phyloP scores from a whole-genome alignment of 2,113 vertebrate genomes.

The Abramis brama region DNA sequence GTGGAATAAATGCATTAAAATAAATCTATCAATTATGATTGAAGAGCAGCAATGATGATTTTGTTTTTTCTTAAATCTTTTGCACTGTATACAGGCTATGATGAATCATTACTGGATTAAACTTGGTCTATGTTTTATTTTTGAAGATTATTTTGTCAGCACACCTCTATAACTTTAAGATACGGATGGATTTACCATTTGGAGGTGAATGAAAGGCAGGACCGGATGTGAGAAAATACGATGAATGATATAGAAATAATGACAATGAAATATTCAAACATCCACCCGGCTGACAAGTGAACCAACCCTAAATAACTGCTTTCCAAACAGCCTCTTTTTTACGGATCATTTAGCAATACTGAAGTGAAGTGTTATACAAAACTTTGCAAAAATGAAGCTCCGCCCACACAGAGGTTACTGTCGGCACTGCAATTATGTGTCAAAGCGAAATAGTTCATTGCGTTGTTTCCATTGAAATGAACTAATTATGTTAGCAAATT shows the following conservation, averaged over 20 bases:
- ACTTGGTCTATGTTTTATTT: background rate
- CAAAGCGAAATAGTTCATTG: background rate
- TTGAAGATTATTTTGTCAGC: background rate
- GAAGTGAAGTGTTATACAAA: background rate
- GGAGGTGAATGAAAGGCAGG: background rate
- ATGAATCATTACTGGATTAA: background rate
- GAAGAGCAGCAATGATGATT: too few species aligned
- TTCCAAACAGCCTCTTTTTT: background rate
- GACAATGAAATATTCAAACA: constrained; percentile 1
- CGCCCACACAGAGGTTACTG: background rate
- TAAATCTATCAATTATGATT: too few species aligned
- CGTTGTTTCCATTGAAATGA: background rate
- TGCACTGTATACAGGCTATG: background rate
- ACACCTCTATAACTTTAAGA: background rate
- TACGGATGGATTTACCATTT: background rate
- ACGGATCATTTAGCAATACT: constrained; percentile 1
- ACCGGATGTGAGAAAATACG: background rate
- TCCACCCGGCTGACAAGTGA: background rate
- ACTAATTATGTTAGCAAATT: background rate
- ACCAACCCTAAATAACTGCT: background rate
- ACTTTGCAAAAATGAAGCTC: background rate
- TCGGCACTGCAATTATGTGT: background rate
- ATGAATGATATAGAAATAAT: background rate
- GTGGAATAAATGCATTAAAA: too few species aligned
- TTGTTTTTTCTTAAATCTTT: background rate